Percentiles rank a stretch among this genome's conserved stretches.
Evolutionary conservation across 1,140 invertebrate species (phyloP).

Genomic region (Diuraphis noxia): DNA sequence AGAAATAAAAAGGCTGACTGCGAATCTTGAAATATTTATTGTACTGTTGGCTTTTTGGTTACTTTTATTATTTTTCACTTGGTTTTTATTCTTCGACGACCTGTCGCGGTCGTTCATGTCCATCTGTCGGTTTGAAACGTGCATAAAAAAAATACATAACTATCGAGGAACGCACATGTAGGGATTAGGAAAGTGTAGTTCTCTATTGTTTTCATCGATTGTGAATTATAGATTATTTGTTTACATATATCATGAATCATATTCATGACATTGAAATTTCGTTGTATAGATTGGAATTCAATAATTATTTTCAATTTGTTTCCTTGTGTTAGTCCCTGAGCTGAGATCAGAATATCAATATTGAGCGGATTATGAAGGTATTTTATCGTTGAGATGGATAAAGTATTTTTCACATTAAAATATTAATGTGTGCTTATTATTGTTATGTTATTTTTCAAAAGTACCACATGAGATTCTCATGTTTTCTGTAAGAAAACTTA

Average conservation of each 20-base stretch:
- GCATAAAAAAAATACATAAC: background rate
- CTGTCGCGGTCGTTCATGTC: background rate
- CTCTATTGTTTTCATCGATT: too few species aligned
- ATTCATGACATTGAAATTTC: background rate
- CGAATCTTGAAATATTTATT: slow-evolving; percentile 27
- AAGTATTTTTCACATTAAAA: background rate
- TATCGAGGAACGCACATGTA: too few species aligned
- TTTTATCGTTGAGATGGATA: background rate
- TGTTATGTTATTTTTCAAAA: background rate
- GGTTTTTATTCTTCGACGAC: background rate
- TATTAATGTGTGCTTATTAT: background rate
- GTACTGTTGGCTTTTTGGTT: background rate
- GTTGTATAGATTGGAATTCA: background rate
- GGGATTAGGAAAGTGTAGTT: too few species aligned
- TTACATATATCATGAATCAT: background rate
- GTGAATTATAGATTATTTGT: background rate
- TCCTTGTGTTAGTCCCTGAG: background rate
- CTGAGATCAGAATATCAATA: background rate
- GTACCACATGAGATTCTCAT: background rate
- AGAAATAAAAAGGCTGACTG: background rate
- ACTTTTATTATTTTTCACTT: background rate
- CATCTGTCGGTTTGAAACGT: background rate
- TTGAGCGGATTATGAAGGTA: background rate
- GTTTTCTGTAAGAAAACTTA: background rate
- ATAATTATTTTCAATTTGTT: background rate